Evolutionary conservation across 2,797 vertebrate genomes (phyloP).

Genomic region (Lerista edwardsae): DNA sequence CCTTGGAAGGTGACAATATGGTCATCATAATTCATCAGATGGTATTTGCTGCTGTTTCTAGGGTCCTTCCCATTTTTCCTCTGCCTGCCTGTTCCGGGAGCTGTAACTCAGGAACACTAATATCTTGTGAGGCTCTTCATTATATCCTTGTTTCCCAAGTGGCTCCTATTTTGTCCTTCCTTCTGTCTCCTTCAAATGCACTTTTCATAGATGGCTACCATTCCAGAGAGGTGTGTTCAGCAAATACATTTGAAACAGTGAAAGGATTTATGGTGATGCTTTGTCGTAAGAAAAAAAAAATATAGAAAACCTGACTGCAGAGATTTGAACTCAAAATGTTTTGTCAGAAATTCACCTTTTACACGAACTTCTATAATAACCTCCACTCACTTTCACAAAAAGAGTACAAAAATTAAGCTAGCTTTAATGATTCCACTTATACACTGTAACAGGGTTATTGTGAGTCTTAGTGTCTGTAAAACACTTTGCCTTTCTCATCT

Average conservation of each 20-base stretch:
- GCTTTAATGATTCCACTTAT: constrained; percentile 31
- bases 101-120: neutral
- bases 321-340: constrained; percentile 24
- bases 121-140: neutral
- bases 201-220: neutral
- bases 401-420: constrained; percentile 10
- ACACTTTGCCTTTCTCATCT: constrained; percentile 24
- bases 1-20: neutral
- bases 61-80: neutral
- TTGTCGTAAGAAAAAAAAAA: neutral
- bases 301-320: neutral
- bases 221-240: neutral
- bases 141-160: no score
- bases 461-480: constrained; percentile 24
- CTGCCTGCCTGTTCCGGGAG: neutral
- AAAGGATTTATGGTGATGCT: neutral
- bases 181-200: neutral
- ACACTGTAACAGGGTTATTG: constrained; percentile 18
- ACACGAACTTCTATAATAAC: constrained; percentile 13
- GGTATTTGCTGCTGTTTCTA: neutral
- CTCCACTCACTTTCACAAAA: constrained; percentile 16
- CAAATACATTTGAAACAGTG: neutral
- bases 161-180: no score
- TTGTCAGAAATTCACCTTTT: constrained; percentile 13
- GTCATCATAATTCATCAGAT: neutral